phyloP scores from a whole-genome alignment of 2,113 vertebrate species.

The Dendropsophus ebraccatus region DNA sequence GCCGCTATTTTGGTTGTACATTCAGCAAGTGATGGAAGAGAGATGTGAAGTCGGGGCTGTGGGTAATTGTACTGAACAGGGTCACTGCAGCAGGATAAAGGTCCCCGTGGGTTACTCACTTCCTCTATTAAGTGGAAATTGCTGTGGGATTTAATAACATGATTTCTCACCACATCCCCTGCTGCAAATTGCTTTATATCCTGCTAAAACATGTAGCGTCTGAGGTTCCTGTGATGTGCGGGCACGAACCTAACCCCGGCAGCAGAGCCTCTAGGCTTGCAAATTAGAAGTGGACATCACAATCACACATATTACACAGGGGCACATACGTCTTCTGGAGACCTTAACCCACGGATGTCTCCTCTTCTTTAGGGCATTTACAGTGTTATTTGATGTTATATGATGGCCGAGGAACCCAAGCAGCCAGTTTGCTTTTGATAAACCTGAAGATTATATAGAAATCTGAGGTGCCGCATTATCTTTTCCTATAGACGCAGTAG shows the following conservation, averaged over 20 bases:
- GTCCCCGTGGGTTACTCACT: conserved; percentile 51
- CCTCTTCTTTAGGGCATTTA: background rate
- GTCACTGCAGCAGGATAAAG: conserved; percentile 45
- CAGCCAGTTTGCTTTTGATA: too few relatives aligned
- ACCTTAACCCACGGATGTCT: background rate
- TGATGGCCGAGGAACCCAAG: too few relatives aligned
- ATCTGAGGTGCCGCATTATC: too few relatives aligned
- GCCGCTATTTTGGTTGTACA: background rate
- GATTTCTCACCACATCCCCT: conserved; percentile 53
- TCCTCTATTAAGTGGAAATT: conserved; percentile 60
- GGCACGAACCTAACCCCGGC: conserved; percentile 6
- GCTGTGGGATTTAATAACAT: conserved; percentile 58
- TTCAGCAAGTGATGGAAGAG: conserved; percentile 3
- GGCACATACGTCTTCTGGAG: background rate
- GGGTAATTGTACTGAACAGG: conserved; percentile 50
- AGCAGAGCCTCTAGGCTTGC: background rate
- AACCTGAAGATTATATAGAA: too few relatives aligned
- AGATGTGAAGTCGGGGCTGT: conserved; percentile 14
- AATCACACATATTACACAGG: conserved; percentile 1
- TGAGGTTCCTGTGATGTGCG: background rate
- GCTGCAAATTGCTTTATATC: conserved; percentile 57
- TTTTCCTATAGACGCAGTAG: too few relatives aligned
- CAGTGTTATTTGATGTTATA: too few relatives aligned
- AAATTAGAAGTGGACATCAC: conserved; percentile 19
- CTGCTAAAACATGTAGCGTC: conserved; percentile 33